A percentile compares a stretch with the other conserved stretches of the same genome.
phyloP scores from a whole-genome alignment of 2,113 vertebrate species.

The Pteruthius melanotis region DNA sequence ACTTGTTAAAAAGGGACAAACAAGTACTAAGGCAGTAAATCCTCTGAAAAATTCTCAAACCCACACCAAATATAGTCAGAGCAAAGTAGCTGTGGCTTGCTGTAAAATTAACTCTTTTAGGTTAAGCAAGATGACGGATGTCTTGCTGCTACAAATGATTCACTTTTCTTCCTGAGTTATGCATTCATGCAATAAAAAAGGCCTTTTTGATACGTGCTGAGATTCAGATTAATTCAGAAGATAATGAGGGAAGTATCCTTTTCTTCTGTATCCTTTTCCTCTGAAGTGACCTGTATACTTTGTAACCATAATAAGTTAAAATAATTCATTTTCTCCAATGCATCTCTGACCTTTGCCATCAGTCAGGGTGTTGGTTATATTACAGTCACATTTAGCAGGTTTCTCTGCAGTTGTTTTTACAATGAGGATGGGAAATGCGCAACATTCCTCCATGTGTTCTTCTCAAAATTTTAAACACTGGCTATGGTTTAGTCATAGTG shows the following conservation, averaged over 20 bases:
- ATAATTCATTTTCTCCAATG: neutral
- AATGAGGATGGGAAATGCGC: neutral
- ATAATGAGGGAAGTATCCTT: neutral
- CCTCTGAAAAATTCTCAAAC: neutral
- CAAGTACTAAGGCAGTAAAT: neutral
- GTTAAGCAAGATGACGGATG: neutral
- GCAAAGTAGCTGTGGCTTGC: neutral
- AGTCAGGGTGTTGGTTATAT: neutral
- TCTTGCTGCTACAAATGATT: neutral
- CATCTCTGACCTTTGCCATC: neutral
- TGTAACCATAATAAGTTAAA: neutral
- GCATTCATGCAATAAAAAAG: neutral
- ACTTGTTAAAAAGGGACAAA: neutral
- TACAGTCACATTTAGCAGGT: neutral
- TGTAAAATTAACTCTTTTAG: neutral
- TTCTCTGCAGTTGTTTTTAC: neutral
- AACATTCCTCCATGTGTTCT: neutral
- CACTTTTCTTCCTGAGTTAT: neutral
- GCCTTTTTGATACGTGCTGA: neutral
- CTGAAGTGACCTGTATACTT: neutral
- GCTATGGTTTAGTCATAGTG: neutral
- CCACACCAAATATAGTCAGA: neutral
- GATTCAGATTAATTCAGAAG: neutral
- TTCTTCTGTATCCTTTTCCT: neutral
- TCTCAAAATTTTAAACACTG: neutral